phyloP scores from a whole-genome alignment of 2,113 vertebrate genomes.

The Haemorhous mexicanus region DNA sequence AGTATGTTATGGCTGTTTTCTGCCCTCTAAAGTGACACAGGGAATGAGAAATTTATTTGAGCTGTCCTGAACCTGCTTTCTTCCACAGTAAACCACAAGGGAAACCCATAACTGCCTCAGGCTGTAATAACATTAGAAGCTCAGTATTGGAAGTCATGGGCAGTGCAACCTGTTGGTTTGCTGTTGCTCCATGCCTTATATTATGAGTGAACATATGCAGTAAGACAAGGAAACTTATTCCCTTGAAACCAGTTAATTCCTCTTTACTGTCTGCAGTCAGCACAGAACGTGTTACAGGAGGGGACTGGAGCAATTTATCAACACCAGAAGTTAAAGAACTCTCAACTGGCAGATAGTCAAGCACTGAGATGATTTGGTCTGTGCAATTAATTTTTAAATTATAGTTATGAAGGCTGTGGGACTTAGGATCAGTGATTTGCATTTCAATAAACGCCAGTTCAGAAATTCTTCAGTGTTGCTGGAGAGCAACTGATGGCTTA shows the following conservation, averaged over 20 bases:
- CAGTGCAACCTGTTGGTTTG: not conserved
- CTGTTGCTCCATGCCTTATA: not conserved
- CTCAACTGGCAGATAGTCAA: slow-evolving; percentile 17
- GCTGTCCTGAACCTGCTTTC: not conserved
- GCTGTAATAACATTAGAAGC: not conserved
- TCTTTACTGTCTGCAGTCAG: not conserved
- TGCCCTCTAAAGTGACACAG: not conserved
- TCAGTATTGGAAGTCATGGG: not conserved
- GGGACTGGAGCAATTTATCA: not conserved
- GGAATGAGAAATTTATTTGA: not conserved
- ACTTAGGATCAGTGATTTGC: slow-evolving; percentile 17
- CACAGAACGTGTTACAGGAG: not conserved
- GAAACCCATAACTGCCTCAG: not conserved
- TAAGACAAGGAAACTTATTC: not conserved
- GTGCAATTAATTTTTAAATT: slow-evolving; percentile 50
- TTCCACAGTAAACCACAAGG: not conserved
- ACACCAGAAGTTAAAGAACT: slow-evolving; percentile 19
- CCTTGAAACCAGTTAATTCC: not conserved
- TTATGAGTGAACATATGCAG: not conserved
- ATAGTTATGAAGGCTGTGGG: slow-evolving; percentile 24
- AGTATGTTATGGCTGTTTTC: not conserved
- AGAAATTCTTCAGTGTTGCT: slow-evolving; percentile 10
- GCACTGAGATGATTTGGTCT: slow-evolving; percentile 26
- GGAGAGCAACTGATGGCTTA: not conserved
- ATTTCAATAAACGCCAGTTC: slow-evolving; percentile 27